Base-by-base conservation (phyloP, 2,113 vertebrate genomes). In the Lagopus leucura region DNA sequence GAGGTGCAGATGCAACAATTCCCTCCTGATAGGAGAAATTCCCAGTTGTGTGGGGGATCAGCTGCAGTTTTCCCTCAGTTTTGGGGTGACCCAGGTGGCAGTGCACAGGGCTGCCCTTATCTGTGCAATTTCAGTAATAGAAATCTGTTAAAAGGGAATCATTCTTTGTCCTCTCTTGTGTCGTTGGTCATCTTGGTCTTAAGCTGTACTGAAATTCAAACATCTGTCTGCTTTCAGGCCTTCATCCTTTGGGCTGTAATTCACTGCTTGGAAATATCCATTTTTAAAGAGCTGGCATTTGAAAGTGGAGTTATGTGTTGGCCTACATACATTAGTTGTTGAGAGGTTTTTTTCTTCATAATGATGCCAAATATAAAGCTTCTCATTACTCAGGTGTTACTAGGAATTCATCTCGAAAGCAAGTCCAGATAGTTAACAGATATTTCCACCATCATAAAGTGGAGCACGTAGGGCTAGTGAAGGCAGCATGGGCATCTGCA, bases 361-460 rank as follows among this genome's bases (percentile, higher is more conserved):
- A 83, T 86, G 74, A 67, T 72, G 32, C 73, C 76, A 82, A 79
- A 86, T 47, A 50, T 77, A 63, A 55, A 79, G 69, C 69, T 82
- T 75, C 77, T 63, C 4, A 50, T 74, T 82, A 42, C 45, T 75
- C 42, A 78, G 10, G 50, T 9, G 6, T 48, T 82, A 17, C 69
- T 48, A 85, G 58, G 69, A 86, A 85, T 82, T 67, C 34, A 32
- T 88, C 90, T 89, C 57, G 47, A 73, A 92, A 89, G 81, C 64
- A 40, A 94, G 64, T 52, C 43, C 66, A 63, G 64, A 92, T 75
- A 86, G 92, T 83, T 88, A 94, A 38, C 50, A 27, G 47, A 24
- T 43, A 40, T 77, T 95, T 96, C 86, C 88, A 78, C 60, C 81
- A 54, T 13, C 81, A 45, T 14, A 34, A 94, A 91, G 77, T 45